Percentiles rank a stretch among this genome's conserved stretches.
phyloP scores from a whole-genome alignment of 2,113 vertebrate genomes.

The Centropus unirufus region DNA sequence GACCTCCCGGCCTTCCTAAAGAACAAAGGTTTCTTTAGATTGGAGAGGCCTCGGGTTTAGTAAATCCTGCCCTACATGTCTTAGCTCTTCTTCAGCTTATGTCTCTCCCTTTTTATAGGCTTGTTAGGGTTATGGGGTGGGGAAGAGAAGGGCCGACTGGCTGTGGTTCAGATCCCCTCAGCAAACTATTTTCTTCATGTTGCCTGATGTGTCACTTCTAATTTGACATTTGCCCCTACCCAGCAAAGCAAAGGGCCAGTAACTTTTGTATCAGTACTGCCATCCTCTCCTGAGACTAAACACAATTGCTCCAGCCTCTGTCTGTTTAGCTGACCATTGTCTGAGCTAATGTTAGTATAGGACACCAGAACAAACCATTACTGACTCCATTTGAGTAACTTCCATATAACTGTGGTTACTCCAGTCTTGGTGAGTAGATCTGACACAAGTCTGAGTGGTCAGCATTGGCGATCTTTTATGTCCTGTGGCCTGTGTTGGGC shows the following conservation, averaged over 20 bases:
- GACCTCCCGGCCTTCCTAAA: neutral
- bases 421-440: too few species aligned
- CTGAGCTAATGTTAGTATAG: neutral
- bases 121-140: neutral
- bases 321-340: neutral
- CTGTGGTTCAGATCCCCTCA: neutral
- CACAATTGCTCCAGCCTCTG: neutral
- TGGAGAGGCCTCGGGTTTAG: neutral
- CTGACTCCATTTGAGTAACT: neutral
- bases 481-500: neutral
- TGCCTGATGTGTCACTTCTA: neutral
- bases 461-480: neutral
- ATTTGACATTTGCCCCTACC: neutral
- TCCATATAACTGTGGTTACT: neutral
- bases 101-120: neutral
- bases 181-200: neutral
- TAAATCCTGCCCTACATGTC: neutral
- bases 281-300: neutral
- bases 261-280: neutral
- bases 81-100: neutral
- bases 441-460: neutral
- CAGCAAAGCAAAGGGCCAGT: neutral
- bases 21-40: neutral
- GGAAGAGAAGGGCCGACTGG: neutral
- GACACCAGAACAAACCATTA: neutral